A percentile compares a stretch with the other conserved stretches of the same genome.
Evolutionary conservation across 2,113 vertebrate species (phyloP).

Genomic region (Pitta sordida): DNA sequence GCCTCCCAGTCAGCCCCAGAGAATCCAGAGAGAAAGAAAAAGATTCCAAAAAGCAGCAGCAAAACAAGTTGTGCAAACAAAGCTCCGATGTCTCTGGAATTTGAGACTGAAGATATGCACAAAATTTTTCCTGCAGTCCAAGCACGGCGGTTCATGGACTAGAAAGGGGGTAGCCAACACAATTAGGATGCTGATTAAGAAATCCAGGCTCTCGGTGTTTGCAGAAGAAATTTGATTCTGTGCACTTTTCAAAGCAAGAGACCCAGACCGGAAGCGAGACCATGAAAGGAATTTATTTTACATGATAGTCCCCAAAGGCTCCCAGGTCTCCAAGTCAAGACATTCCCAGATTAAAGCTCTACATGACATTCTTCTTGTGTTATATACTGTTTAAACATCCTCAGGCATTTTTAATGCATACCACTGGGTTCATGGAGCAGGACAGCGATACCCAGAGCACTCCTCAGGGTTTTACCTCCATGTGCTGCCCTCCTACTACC

Average conservation of each 20-base stretch:
- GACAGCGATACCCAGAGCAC: not conserved
- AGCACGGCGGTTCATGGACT: not conserved
- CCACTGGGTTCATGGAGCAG: not conserved
- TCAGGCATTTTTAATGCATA: not conserved
- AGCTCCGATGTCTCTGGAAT: not conserved
- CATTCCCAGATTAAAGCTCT: slow-evolving; percentile 30
- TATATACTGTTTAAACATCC: slow-evolving; percentile 6
- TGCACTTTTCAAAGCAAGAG: not conserved
- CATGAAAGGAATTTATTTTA: slow-evolving; percentile 45
- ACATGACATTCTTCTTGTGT: not conserved
- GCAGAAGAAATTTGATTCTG: slow-evolving; percentile 28
- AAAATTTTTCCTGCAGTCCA: not conserved
- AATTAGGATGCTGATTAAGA: not conserved
- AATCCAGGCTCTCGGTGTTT: not conserved
- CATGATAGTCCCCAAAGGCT: slow-evolving; percentile 41
- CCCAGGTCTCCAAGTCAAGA: slow-evolving; percentile 48
- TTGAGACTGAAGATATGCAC: not conserved
- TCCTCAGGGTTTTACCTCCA: not conserved
- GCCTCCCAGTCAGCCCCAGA: not conserved
- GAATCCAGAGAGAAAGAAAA: not conserved
- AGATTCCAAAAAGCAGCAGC: not conserved
- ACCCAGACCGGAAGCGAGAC: not conserved
- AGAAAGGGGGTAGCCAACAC: not conserved
- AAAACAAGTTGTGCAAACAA: slow-evolving; percentile 1
- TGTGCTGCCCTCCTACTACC: not conserved